These are phyloP conservation scores for Yponomeuta cagnagella DNA, from an alignment of 2,888 invertebrate genomes.

Conservation along the genomic window DNA sequence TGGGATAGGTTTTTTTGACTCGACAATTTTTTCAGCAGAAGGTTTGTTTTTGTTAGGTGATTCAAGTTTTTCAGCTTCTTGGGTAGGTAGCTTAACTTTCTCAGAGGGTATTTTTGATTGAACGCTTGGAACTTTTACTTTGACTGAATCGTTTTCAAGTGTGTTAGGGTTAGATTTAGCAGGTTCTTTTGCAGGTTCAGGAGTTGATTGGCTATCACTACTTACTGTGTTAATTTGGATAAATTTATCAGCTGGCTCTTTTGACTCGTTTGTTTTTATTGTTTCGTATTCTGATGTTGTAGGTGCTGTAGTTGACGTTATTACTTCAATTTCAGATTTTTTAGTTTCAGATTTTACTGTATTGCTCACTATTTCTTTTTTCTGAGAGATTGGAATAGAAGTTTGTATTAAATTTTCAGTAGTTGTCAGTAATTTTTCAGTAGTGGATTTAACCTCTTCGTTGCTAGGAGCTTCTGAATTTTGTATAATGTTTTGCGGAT, in stretches of 20 bases:
- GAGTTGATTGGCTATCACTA: neutral
- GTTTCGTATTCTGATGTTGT: no score
- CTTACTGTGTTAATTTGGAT: neutral
- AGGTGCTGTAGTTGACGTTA: neutral
- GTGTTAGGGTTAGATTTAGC: neutral
- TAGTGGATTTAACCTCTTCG: conserved; percentile 29
- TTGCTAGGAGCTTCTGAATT: conserved; percentile 17
- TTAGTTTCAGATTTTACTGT: conserved; percentile 7
- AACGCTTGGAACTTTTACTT: neutral
- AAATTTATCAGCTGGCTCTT: neutral
- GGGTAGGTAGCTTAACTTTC: neutral
- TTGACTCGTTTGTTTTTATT: neutral
- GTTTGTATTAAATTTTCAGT: neutral
- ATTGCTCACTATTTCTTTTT: conserved; percentile 20
- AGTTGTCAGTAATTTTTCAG: conserved; percentile 19
- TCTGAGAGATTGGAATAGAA: conserved; percentile 31
- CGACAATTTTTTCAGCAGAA: neutral
- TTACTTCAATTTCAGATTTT: neutral
- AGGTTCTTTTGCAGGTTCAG: neutral
- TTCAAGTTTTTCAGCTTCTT: neutral
- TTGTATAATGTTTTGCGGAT: conserved; percentile 36
- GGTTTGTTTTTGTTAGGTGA: neutral
- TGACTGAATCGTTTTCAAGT: neutral
- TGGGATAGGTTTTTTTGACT: neutral
- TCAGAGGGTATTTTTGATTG: neutral